Percentiles rank a stretch among this genome's conserved stretches.
phyloP scores from a whole-genome alignment of 2,888 invertebrate species.

The Acronicta aceris region DNA sequence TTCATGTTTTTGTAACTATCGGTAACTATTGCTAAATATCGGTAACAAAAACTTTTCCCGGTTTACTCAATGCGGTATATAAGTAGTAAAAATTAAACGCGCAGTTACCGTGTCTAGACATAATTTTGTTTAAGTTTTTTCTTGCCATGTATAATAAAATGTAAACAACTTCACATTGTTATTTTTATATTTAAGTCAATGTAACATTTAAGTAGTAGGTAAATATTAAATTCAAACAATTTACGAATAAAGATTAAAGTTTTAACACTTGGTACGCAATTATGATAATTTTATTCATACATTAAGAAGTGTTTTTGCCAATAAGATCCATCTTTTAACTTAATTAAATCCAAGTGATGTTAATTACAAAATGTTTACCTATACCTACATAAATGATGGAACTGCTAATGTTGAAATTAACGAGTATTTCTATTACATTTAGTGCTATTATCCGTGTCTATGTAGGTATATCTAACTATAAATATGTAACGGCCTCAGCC shows the following conservation, averaged over 20 bases:
- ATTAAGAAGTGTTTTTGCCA: background rate
- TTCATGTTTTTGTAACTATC: conserved; percentile 28
- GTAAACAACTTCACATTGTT: conserved; percentile 38
- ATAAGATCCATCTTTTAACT: too few relatives aligned
- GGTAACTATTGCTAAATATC: conserved; percentile 22
- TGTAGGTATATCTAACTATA: too few relatives aligned
- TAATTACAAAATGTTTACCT: too few relatives aligned
- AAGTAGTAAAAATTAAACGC: conserved; percentile 39
- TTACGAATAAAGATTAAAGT: conserved; percentile 34
- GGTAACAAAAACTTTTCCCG: conserved; percentile 10
- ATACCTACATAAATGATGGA: too few relatives aligned
- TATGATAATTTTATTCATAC: conserved; percentile 24
- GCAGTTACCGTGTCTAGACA: conserved; percentile 52
- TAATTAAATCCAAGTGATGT: too few relatives aligned
- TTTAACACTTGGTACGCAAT: conserved; percentile 26
- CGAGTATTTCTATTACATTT: too few relatives aligned
- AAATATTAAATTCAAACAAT: conserved; percentile 37
- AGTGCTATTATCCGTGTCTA: too few relatives aligned
- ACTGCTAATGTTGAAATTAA: too few relatives aligned
- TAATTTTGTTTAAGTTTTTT: conserved; percentile 38
- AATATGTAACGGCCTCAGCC: too few relatives aligned
- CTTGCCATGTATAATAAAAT: conserved; percentile 30
- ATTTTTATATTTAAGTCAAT: conserved; percentile 36
- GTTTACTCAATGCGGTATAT: conserved; percentile 23
- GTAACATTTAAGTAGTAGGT: conserved; percentile 46